Conservation (phyloP, 2,797 vertebrate species). For the Tiaroga cobitis region DNA sequence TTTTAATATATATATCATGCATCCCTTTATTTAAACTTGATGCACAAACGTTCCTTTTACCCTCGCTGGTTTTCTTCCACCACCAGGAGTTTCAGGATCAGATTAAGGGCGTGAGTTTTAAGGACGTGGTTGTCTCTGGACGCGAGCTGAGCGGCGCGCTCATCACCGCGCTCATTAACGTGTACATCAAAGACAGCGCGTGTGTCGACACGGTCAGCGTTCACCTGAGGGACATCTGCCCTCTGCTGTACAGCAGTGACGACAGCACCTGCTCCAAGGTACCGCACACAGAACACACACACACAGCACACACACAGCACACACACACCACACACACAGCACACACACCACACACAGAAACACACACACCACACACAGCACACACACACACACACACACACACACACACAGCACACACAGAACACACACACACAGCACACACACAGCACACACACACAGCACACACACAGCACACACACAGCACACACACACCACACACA, state of each 20-base stretch:
- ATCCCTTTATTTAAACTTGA: background rate
- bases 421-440: no score
- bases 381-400: background rate
- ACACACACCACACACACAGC: no score
- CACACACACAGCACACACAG: no score
- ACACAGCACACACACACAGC: no score
- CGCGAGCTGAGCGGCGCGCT: constrained; percentile 92
- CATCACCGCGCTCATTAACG: constrained; percentile 93
- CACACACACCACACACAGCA: background rate
- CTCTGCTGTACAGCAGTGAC: constrained; percentile 93
- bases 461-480: no score
- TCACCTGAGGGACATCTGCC: constrained; percentile 93
- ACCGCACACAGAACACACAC: background rate
- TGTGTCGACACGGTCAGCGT: constrained; percentile 92
- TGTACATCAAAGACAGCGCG: constrained; percentile 95
- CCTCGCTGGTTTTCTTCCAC: background rate
- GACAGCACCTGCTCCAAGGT: constrained; percentile 98
- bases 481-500: no score
- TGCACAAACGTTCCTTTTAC: background rate
- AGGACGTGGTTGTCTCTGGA: constrained; percentile 91
- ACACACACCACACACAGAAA: background rate
- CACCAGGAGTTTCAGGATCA: constrained; percentile 93
- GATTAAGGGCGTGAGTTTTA: constrained; percentile 90
- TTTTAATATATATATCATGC: background rate
- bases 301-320: background rate